These are phyloP conservation scores for Dipodomys merriami DNA, from an alignment of 2,113 vertebrate genomes.

Conservation along the genomic window DNA sequence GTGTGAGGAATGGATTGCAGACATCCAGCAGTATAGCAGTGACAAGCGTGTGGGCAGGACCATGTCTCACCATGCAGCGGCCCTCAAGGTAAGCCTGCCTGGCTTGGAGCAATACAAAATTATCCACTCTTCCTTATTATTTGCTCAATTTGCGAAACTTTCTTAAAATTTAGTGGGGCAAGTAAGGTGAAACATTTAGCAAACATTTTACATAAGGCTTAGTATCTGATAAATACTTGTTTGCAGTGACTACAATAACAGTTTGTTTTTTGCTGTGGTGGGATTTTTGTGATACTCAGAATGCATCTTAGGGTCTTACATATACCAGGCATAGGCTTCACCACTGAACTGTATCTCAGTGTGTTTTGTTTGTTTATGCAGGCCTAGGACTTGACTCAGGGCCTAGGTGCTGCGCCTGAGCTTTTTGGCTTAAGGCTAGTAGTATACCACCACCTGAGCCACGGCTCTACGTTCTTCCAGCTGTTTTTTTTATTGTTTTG, in stretches of 20 bases:
- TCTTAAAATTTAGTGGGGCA: too few relatives aligned
- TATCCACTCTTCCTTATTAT: slow-evolving; percentile 6
- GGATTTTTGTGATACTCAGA: background rate
- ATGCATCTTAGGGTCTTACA: too few relatives aligned
- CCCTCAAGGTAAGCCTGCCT: slow-evolving; percentile 91
- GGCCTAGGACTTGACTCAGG: too few relatives aligned
- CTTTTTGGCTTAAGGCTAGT: too few relatives aligned
- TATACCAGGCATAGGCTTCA: background rate
- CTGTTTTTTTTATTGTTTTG: too few relatives aligned
- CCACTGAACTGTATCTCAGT: background rate
- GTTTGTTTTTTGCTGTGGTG: background rate
- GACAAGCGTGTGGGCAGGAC: slow-evolving; percentile 98
- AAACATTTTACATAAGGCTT: background rate
- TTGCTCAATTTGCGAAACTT: background rate
- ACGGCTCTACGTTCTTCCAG: too few relatives aligned
- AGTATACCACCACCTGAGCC: too few relatives aligned
- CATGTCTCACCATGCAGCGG: slow-evolving; percentile 99
- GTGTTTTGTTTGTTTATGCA: too few relatives aligned
- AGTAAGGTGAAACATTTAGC: slow-evolving; percentile 6
- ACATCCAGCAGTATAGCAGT: slow-evolving; percentile 99
- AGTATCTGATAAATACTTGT: background rate
- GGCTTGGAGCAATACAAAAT: background rate
- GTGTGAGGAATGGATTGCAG: slow-evolving; percentile 99
- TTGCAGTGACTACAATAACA: slow-evolving; percentile 4
- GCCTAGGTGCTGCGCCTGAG: too few relatives aligned